phyloP scores from a whole-genome alignment of 2,888 invertebrate species.

The Andrena dorsata region DNA sequence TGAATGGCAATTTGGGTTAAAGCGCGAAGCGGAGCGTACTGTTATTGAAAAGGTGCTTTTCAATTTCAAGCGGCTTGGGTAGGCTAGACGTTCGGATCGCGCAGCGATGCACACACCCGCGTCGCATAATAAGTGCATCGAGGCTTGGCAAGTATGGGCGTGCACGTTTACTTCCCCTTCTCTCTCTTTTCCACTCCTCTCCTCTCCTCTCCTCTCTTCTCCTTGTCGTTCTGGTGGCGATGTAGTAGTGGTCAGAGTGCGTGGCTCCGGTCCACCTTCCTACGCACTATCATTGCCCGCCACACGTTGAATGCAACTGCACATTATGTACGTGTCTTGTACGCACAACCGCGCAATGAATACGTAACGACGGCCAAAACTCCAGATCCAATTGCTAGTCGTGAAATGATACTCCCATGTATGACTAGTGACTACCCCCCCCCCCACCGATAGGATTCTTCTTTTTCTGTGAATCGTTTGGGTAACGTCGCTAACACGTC shows the following conservation, averaged over 20 bases:
- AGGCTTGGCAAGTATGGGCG: constrained; percentile 20
- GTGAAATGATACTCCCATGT: background rate
- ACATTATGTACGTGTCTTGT: constrained; percentile 32
- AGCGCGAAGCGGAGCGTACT: background rate
- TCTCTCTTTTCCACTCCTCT: constrained; percentile 10
- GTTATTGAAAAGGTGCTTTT: constrained; percentile 12
- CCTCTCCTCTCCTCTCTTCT: constrained; percentile 22
- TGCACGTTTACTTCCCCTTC: constrained; percentile 26
- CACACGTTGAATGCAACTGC: constrained; percentile 24
- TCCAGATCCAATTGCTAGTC: constrained; percentile 13
- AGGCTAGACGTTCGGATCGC: background rate
- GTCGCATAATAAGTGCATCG: constrained; percentile 27
- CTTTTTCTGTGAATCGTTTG: background rate
- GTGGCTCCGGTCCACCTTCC: constrained; percentile 68
- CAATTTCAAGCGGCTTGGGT: background rate
- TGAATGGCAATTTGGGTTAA: constrained; percentile 2
- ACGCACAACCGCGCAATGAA: constrained; percentile 18
- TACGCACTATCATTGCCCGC: constrained; percentile 52
- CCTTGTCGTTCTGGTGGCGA: background rate
- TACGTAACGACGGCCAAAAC: constrained; percentile 36
- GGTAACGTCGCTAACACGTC: background rate
- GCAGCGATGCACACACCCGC: background rate
- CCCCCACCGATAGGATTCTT: background rate
- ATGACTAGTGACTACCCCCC: background rate
- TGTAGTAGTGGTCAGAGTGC: constrained; percentile 62